Base-by-base conservation (phyloP, 2,888 invertebrate genomes). In the Oithona nana region DNA sequence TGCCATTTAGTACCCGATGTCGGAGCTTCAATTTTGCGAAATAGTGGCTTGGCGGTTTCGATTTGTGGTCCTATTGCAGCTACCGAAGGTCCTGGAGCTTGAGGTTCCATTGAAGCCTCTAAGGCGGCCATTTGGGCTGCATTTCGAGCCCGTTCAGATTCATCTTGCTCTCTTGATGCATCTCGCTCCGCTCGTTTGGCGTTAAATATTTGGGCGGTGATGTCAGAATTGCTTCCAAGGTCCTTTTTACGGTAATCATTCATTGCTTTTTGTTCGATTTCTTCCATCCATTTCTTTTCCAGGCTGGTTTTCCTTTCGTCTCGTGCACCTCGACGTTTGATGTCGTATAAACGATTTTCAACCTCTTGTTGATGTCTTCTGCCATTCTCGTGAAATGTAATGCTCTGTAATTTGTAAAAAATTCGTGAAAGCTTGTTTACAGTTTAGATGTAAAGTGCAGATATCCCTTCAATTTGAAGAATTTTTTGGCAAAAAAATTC, bases 321-420 rank as follows among this genome's bases (percentile, higher is more conserved):
- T 74, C 94, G 92, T 86, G 94, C 93, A 73, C 84, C 83, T 66
- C 81, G 81, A 66, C 93, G 79, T 64, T 83, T 83, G 65, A 92
- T 88, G 67, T 83, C 83, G 66, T 84, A 82, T 66, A 94, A 81
- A 65, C 84, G 82, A 70, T 86, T 86, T 64, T 84, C 82, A 28
- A 93, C 90, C 81, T 84, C 90, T 71, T 87, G 84, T 71, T 92
- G 86, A 73, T 95, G 94, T 30, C 85, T 78, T 71, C 86, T 86
- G 3, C 94, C 94, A 75, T 83, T 84, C 74, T 94, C 93, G 72
- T 94, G 94, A 71, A 92, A 92, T 66, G 90, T 86, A 69, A 90
- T 80, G 70, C 93, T 93, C 88, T 89, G 64, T 31, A 65, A 55
- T 16, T 51, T 61, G 61, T 55, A 62, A 13, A 54, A 64, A 64